Base-by-base conservation (phyloP, 2,113 vertebrate genomes). In the Triplophysa tibetana region DNA sequence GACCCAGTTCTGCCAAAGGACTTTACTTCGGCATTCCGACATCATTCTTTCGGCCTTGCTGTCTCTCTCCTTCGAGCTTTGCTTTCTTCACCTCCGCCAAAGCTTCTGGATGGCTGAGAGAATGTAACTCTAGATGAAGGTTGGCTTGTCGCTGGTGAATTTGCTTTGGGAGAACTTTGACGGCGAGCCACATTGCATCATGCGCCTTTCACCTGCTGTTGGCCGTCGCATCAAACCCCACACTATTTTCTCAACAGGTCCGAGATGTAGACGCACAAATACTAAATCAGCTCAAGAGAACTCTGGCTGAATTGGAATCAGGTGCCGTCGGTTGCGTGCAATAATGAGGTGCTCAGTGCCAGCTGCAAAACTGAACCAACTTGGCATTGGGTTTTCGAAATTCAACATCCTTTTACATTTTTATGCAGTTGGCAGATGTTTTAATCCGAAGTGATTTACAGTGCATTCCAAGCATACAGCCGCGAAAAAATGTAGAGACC, bases 1-100 rank as follows among this genome's bases (percentile, higher is more conserved):
- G 93, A 92, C 84, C 88, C 88, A 89, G 84, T 84, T 48, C 81
- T 90, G 91, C 92, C 91, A 93, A 91, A 89, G 81, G 87, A 64
- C 79, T 83, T 87, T 82, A 84, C 90, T 92, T 90, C 85, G 88
- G 91, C 92, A 92, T 93, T 89, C 89, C 89, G 83, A 90, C 90
- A 91, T 91, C 87, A 84, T 89, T 90, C 88, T 85, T 86, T 89
- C 81, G 84, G 85, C 86, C 81, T 77, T 86, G 85, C 82, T 77
- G 64, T 82, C 62, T 45, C 68, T 62, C 75, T 52, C 84, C 33
- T 38, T 38, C 33, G 33, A 38, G 83, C 88, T 84, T 84, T 21
- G 26, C 81, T 84, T 86, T 89, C 87, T 88, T 78, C 86, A 80
- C 82, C 82, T 48, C 77, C 52, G 76, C 85, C 48, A 87, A 84